Percentiles rank a stretch among this genome's conserved stretches.
phyloP scores from a whole-genome alignment of 1,140 invertebrate genomes.

The Psilanteris sp. region DNA sequence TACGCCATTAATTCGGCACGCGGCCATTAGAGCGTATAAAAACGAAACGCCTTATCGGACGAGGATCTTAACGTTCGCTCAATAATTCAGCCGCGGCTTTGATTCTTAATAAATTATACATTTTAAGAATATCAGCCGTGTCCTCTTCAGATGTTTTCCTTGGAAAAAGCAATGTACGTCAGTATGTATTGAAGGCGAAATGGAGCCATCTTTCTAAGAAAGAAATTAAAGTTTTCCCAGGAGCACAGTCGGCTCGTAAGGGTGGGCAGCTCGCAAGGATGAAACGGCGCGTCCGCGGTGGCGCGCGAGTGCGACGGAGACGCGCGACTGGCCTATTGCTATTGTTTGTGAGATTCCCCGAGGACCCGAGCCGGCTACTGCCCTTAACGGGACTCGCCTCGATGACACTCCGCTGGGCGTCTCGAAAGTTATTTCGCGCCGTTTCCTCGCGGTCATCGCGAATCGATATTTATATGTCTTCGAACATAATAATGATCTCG shows the following conservation, averaged over 20 bases:
- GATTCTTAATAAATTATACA: slow-evolving; percentile 54
- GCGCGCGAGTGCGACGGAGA: slow-evolving; percentile 21
- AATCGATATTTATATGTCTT: slow-evolving; percentile 34
- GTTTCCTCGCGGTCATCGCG: slow-evolving; percentile 22
- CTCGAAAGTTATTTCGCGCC: slow-evolving; percentile 46
- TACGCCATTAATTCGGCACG: slow-evolving; percentile 1
- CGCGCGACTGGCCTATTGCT: slow-evolving; percentile 70
- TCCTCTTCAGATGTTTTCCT: slow-evolving; percentile 34
- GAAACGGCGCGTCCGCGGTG: slow-evolving; percentile 38
- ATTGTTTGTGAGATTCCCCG: slow-evolving; percentile 71
- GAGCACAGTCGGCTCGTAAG: slow-evolving; percentile 67
- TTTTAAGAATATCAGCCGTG: slow-evolving; percentile 42
- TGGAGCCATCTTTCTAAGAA: slow-evolving; percentile 73
- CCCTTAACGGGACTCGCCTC: slow-evolving; percentile 71
- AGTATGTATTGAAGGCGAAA: slow-evolving; percentile 48
- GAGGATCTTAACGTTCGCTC: slow-evolving; percentile 15
- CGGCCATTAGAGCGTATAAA: slow-evolving; percentile 12
- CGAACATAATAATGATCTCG: slow-evolving; percentile 30
- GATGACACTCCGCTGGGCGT: slow-evolving; percentile 70
- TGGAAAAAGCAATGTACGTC: slow-evolving; percentile 19
- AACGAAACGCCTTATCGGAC: background rate
- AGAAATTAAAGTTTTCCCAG: slow-evolving; percentile 77
- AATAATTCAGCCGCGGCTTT: slow-evolving; percentile 49
- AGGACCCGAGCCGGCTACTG: slow-evolving; percentile 57
- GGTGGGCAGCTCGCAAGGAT: slow-evolving; percentile 67